These are phyloP conservation scores for Danio kyathit DNA, from an alignment of 2,797 vertebrate genomes.

Conservation along the genomic window DNA sequence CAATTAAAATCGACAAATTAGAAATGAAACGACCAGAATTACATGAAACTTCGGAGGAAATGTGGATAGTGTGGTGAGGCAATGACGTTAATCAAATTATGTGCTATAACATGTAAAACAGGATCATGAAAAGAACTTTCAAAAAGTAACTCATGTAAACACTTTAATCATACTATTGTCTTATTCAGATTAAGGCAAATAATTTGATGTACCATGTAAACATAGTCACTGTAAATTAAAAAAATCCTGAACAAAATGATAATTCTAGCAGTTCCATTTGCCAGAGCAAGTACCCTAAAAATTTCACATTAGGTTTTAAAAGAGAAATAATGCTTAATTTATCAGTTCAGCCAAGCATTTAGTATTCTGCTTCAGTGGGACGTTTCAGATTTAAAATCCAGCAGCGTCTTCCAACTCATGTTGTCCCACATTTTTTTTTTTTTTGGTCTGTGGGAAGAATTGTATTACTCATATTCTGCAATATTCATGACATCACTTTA, in stretches of 20 bases:
- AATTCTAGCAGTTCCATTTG: background rate
- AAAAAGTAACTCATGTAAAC: too few relatives aligned
- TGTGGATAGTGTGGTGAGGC: too few relatives aligned
- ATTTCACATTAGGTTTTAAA: background rate
- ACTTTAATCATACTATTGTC: too few relatives aligned
- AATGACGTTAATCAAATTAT: too few relatives aligned
- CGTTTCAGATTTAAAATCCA: slow-evolving; percentile 7
- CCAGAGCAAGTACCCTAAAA: background rate
- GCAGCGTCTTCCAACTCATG: background rate
- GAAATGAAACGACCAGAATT: too few relatives aligned
- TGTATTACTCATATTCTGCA: slow-evolving; percentile 13
- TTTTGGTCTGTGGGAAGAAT: slow-evolving; percentile 1
- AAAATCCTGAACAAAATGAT: background rate
- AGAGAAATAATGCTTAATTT: background rate
- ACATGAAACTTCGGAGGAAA: too few relatives aligned
- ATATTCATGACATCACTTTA: slow-evolving; percentile 59
- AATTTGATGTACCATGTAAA: too few relatives aligned
- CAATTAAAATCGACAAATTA: too few relatives aligned
- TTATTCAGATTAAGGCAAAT: too few relatives aligned
- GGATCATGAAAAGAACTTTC: too few relatives aligned
- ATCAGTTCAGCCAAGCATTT: slow-evolving; percentile 1
- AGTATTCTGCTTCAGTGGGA: background rate
- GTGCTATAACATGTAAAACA: too few relatives aligned
- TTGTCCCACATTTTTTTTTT: background rate
- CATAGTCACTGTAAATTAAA: background rate